phyloP scores from a whole-genome alignment of 2,888 invertebrate species.

The Halictus quadricinctus region DNA sequence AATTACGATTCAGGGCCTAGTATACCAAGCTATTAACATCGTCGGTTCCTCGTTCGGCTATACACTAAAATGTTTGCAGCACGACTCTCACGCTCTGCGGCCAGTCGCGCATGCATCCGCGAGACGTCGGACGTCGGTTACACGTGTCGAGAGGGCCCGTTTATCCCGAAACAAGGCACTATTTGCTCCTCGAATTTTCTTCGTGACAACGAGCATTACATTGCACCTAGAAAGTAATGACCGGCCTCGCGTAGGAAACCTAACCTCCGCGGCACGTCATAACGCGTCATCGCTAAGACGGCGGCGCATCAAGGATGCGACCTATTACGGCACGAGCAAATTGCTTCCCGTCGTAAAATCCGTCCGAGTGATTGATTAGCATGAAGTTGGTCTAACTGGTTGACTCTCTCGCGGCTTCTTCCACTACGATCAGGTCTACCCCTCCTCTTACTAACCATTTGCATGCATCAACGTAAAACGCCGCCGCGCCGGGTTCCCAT shows the following conservation, averaged over 20 bases:
- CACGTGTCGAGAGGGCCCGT: background rate
- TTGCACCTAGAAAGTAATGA: conserved; percentile 55
- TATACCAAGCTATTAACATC: no score
- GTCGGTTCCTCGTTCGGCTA: background rate
- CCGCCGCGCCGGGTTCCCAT: conserved; percentile 35
- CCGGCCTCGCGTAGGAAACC: conserved; percentile 34
- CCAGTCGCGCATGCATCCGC: background rate
- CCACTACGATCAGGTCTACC: background rate
- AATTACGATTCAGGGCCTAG: no score
- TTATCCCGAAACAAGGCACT: conserved; percentile 17
- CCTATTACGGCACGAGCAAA: conserved; percentile 74
- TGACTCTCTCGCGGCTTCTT: conserved; percentile 57
- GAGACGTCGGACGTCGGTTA: background rate
- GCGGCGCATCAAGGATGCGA: conserved; percentile 69
- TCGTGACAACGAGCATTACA: conserved; percentile 29
- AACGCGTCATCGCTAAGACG: conserved; percentile 70
- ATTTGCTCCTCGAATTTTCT: conserved; percentile 39
- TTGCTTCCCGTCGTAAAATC: conserved; percentile 75
- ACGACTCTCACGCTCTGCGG: background rate
- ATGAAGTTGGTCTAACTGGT: conserved; percentile 70
- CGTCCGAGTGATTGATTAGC: conserved; percentile 77
- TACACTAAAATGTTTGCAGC: background rate
- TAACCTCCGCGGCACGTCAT: conserved; percentile 62
- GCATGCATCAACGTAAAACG: conserved; percentile 20
- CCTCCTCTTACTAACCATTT: conserved; percentile 8